Conservation (phyloP, 2,797 vertebrate genomes). For the Loris lydekkerianus region DNA sequence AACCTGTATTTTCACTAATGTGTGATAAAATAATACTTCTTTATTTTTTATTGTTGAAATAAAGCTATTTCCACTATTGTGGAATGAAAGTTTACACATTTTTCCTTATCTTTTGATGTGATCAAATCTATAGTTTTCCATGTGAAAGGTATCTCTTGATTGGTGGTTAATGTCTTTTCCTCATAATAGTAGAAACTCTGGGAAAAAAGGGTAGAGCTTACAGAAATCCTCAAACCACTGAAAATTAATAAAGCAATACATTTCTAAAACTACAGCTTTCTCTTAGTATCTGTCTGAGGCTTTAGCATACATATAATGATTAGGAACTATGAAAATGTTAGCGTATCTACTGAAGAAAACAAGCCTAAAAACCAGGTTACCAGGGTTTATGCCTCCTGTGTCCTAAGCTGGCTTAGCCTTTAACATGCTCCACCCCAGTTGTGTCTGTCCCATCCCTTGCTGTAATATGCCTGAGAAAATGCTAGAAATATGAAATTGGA, state of each 20-base stretch:
- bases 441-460: neutral
- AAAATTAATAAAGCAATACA: neutral
- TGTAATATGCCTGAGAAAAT: neutral
- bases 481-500: neutral
- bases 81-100: conserved; percentile 25
- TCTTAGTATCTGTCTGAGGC: conserved; percentile 1
- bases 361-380: neutral
- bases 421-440: rapidly evolving
- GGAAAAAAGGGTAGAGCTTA: conserved; percentile 5
- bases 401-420: neutral
- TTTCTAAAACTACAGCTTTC: conserved; percentile 7
- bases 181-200: conserved; percentile 2
- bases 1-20: neutral
- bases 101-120: conserved; percentile 42
- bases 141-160: conserved; percentile 6
- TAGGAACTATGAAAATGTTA: neutral
- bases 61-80: conserved; percentile 32
- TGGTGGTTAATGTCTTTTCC: conserved; percentile 23
- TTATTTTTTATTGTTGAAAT: neutral
- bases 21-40: neutral
- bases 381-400: neutral
- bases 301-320: neutral
- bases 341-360: neutral
- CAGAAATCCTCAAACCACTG: conserved; percentile 19
- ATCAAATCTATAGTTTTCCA: conserved; percentile 17